Evolutionary conservation across 2,888 invertebrate species (phyloP).

Genomic region (Mesorhabditis spiculigera): DNA sequence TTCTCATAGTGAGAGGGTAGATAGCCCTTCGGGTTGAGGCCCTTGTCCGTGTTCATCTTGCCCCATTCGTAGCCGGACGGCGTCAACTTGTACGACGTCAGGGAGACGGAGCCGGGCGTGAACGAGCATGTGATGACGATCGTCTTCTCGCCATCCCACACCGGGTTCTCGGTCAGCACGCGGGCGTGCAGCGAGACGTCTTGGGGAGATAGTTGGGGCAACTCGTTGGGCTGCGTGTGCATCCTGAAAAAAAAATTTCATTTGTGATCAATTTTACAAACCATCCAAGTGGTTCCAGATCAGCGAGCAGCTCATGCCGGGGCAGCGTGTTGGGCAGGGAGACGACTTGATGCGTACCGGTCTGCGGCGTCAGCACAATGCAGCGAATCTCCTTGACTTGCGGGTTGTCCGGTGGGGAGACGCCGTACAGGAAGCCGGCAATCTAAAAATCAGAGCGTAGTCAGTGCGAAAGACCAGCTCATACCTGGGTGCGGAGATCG

Average conservation of each 20-base stretch:
- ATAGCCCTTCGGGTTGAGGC: conserved; percentile 72
- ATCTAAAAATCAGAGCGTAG: conserved; percentile 67
- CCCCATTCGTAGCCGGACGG: conserved; percentile 99
- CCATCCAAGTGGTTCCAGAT: conserved; percentile 83
- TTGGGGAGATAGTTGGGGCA: conserved; percentile 96
- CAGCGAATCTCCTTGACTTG: conserved; percentile 94
- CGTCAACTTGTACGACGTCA: conserved; percentile 96
- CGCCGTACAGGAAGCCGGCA: conserved; percentile 92
- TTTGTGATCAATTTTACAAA: conserved; percentile 11
- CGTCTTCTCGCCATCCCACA: conserved; percentile 98
- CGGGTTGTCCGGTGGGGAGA: conserved; percentile 92
- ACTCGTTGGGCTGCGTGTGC: conserved; percentile 97
- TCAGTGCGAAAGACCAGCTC: conserved; percentile 1
- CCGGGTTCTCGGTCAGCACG: conserved; percentile 88
- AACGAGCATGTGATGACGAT: conserved; percentile 97
- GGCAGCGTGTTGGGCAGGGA: conserved; percentile 89
- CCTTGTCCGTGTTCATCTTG: conserved; percentile 92
- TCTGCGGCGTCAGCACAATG: conserved; percentile 94
- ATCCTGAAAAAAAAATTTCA: conserved; percentile 67
- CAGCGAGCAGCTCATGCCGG: conserved; percentile 88
- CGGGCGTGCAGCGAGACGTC: conserved; percentile 95
- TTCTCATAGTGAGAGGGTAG: conserved; percentile 97
- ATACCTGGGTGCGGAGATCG: conserved; percentile 85
- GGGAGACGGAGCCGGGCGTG: conserved; percentile 95
- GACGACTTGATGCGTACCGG: conserved; percentile 98